Percentiles rank a stretch among this genome's conserved stretches.
Evolutionary conservation across 2,888 invertebrate species (phyloP).

Genomic region (Sycophila texana): DNA sequence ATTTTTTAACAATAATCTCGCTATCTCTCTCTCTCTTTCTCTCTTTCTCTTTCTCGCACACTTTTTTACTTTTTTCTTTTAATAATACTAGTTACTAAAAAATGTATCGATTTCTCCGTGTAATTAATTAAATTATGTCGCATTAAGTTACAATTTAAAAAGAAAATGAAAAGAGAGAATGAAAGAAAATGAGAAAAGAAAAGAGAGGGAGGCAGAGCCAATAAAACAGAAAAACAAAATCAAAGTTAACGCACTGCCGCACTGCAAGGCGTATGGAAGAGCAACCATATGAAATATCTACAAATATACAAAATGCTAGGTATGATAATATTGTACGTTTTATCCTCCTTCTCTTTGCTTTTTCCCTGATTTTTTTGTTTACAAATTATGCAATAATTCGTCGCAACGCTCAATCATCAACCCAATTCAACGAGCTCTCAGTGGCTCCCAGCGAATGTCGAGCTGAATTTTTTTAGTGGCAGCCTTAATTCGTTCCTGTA

Average conservation of each 20-base stretch:
- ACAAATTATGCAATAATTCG: slow-evolving; percentile 40
- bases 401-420: slow-evolving; percentile 46
- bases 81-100: no score
- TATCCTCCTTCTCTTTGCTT: slow-evolving; percentile 44
- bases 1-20: slow-evolving; percentile 38
- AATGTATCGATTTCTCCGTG: no score
- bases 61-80: slow-evolving; percentile 2
- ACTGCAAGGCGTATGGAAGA: slow-evolving; percentile 54
- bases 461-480: slow-evolving; percentile 49
- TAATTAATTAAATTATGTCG: no score
- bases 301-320: slow-evolving; percentile 69
- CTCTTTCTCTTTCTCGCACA: slow-evolving; percentile 49
- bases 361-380: slow-evolving; percentile 46
- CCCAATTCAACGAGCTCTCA: slow-evolving; percentile 47
- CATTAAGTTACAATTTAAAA: no score
- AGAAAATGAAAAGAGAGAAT: slow-evolving; percentile 21
- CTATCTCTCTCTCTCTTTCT: slow-evolving; percentile 49
- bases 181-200: slow-evolving; percentile 17
- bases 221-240: slow-evolving; percentile 33
- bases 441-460: slow-evolving; percentile 39
- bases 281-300: slow-evolving; percentile 66
- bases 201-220: slow-evolving; percentile 17
- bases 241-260: slow-evolving; percentile 50
- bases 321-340: slow-evolving; percentile 40
- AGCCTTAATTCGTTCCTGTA: slow-evolving; percentile 49